Evolutionary conservation across 2,113 vertebrate genomes (phyloP).

Genomic region (Oceanodroma tethys): DNA sequence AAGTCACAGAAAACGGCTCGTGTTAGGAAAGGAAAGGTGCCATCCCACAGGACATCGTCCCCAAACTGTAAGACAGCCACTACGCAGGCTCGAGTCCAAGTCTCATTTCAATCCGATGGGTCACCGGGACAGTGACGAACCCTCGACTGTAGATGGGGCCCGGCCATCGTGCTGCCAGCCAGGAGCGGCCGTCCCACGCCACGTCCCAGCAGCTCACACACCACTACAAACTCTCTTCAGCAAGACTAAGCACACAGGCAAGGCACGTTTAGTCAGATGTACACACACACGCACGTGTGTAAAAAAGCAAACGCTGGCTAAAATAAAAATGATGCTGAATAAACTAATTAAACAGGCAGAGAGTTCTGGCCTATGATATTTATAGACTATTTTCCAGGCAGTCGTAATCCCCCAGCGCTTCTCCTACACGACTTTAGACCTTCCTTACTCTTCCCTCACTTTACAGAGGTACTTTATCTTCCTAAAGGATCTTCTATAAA

Average conservation of each 20-base stretch:
- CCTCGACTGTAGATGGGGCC: slow-evolving; percentile 9
- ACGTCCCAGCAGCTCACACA: background rate
- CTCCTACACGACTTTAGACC: background rate
- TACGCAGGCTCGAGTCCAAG: background rate
- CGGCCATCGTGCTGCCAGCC: background rate
- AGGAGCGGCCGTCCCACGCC: background rate
- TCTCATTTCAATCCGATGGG: slow-evolving; percentile 1
- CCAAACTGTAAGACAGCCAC: slow-evolving; percentile 45
- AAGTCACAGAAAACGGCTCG: background rate
- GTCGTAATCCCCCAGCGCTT: background rate
- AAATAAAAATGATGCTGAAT: background rate
- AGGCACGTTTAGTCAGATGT: slow-evolving; percentile 69
- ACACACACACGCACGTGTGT: background rate
- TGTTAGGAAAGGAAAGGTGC: background rate
- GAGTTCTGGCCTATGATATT: slow-evolving; percentile 51
- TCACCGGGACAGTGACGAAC: background rate
- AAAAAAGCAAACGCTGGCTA: slow-evolving; percentile 66
- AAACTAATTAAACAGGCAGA: slow-evolving; percentile 50
- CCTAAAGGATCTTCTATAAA: background rate
- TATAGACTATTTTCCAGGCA: slow-evolving; percentile 44
- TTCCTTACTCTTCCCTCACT: background rate
- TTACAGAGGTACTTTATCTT: background rate
- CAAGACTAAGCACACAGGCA: slow-evolving; percentile 57
- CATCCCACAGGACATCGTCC: slow-evolving; percentile 20
- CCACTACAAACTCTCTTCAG: background rate